phyloP scores from a whole-genome alignment of 2,113 vertebrate genomes.

The Boleophthalmus pectinirostris region DNA sequence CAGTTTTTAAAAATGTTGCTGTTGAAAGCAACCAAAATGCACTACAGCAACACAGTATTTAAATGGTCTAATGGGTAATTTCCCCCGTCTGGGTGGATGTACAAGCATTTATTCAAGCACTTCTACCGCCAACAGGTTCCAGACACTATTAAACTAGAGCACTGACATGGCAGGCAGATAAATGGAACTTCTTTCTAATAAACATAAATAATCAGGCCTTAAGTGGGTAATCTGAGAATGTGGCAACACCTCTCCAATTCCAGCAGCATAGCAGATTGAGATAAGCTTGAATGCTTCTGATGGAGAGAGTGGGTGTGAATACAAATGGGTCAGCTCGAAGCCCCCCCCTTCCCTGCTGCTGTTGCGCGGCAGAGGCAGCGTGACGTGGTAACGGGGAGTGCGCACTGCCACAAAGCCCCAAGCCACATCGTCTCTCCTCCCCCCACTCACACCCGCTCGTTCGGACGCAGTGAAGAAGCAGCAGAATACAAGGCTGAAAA shows the following conservation, averaged over 20 bases:
- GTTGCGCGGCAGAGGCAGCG: constrained; percentile 42
- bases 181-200: not conserved
- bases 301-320: constrained; percentile 59
- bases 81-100: not conserved
- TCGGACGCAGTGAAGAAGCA: constrained; percentile 6
- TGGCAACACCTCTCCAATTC: constrained; percentile 1
- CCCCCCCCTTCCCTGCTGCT: constrained; percentile 9
- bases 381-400: constrained; percentile 49
- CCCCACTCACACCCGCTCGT: constrained; percentile 11
- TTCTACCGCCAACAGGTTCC: not conserved
- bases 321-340: constrained; percentile 68
- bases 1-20: not conserved
- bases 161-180: not conserved
- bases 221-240: not conserved
- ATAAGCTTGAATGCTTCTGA: constrained; percentile 42
- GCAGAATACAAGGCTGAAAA: constrained; percentile 21
- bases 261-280: constrained; percentile 19
- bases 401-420: constrained; percentile 42
- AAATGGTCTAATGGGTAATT: not conserved
- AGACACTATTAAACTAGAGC: not conserved
- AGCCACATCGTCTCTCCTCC: constrained; percentile 46
- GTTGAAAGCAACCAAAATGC: not conserved
- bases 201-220: not conserved
- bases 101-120: not conserved
- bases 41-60: not conserved